These are phyloP conservation scores for Pluvianellus socialis DNA, from an alignment of 2,113 vertebrate genomes.

Conservation along the genomic window DNA sequence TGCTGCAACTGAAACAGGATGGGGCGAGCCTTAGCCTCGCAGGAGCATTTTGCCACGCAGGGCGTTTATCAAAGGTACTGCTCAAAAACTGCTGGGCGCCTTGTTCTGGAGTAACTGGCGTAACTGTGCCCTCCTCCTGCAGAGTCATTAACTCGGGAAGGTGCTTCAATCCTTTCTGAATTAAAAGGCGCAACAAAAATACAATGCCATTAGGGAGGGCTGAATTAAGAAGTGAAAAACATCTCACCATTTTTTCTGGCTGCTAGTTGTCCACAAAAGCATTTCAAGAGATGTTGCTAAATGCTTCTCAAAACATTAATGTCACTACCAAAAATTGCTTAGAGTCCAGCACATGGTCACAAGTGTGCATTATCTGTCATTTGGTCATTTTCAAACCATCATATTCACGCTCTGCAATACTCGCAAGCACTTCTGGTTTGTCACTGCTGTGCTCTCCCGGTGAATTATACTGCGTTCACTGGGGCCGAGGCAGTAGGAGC, in stretches of 20 bases:
- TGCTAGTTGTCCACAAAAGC: not conserved
- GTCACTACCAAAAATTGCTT: not conserved
- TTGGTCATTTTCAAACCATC: not conserved
- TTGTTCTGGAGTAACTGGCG: not conserved
- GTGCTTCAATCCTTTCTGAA: not conserved
- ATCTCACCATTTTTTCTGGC: not conserved
- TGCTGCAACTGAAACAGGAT: accelerated
- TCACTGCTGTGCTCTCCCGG: not conserved
- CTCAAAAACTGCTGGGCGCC: not conserved
- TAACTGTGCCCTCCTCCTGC: not conserved
- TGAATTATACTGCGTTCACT: not conserved
- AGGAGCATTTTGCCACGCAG: not conserved
- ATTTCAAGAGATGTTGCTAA: not conserved
- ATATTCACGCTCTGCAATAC: not conserved
- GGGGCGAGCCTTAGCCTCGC: not conserved
- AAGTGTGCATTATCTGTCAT: not conserved
- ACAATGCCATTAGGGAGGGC: not conserved
- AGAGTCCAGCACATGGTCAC: not conserved
- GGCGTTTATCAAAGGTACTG: not conserved
- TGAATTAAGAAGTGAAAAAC: not conserved
- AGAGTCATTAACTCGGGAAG: not conserved
- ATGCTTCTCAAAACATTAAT: not conserved
- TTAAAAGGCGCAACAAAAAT: not conserved
- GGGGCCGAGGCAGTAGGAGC: not conserved
- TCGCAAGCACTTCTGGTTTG: not conserved